A percentile compares a stretch with the other conserved stretches of the same genome.
phyloP scores from a whole-genome alignment of 2,888 invertebrate genomes.

The Chaetogeoica ovagalla region DNA sequence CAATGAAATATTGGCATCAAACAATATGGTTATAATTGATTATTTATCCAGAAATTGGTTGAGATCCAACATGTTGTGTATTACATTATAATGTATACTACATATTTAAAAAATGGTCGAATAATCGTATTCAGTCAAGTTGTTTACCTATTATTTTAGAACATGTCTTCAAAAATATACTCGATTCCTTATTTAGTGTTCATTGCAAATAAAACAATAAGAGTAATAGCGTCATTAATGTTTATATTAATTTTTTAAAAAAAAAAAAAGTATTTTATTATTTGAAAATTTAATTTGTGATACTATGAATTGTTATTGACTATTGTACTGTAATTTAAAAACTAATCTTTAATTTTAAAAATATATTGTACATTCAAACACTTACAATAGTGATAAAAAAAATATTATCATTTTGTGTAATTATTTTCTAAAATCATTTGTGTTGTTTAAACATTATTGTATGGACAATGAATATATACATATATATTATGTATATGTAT shows the following conservation, averaged over 20 bases:
- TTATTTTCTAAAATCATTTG: not conserved
- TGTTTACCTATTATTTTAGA: too few species aligned
- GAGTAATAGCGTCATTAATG: not conserved
- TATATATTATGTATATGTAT: not conserved
- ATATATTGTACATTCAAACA: too few species aligned
- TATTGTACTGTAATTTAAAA: not conserved
- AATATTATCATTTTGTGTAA: not conserved
- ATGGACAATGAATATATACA: not conserved
- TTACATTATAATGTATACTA: too few species aligned
- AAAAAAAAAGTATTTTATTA: not conserved
- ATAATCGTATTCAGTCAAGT: too few species aligned
- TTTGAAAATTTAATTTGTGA: constrained; percentile 5
- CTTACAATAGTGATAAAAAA: too few species aligned
- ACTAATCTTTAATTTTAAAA: too few species aligned
- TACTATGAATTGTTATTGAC: not conserved
- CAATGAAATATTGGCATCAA: too few species aligned
- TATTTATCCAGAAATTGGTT: not conserved
- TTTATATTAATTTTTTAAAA: not conserved
- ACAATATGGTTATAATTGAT: not conserved
- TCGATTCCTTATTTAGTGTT: too few species aligned
- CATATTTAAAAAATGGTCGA: too few species aligned
- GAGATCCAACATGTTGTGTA: too few species aligned
- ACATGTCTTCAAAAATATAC: too few species aligned
- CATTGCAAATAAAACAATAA: too few species aligned
- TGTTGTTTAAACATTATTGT: not conserved